phyloP scores from a whole-genome alignment of 2,888 invertebrate genomes.

The Dione vanillae region DNA sequence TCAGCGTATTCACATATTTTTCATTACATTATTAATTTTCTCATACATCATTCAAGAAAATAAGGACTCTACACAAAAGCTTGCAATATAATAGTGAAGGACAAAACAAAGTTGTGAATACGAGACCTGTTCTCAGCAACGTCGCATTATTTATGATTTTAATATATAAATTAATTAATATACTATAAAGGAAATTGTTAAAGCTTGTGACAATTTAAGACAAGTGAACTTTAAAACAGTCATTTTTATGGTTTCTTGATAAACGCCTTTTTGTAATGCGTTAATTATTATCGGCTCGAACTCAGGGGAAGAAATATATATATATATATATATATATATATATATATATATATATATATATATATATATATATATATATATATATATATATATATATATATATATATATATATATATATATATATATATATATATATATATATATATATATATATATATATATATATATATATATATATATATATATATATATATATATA shows the following conservation, averaged over 20 bases:
- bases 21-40: background rate
- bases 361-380: no score
- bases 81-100: conserved; percentile 1
- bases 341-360: no score
- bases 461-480: no score
- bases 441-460: no score
- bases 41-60: conserved; percentile 16
- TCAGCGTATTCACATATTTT: background rate
- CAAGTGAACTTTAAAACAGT: background rate
- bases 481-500: no score
- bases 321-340: no score
- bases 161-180: conserved; percentile 12
- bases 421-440: no score
- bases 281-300: no score
- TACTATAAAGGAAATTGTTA: background rate
- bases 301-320: no score
- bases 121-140: background rate
- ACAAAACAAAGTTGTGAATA: conserved; percentile 18
- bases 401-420: no score
- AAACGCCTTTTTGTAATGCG: no score
- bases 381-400: no score
- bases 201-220: background rate
- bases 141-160: conserved; percentile 12
- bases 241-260: background rate
- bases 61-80: conserved; percentile 13